Evolutionary conservation across 2,113 vertebrate species (phyloP), one percentile per base, ranked within the genome.

Genomic region (Boulengeromyrus knoepffleri): DNA sequence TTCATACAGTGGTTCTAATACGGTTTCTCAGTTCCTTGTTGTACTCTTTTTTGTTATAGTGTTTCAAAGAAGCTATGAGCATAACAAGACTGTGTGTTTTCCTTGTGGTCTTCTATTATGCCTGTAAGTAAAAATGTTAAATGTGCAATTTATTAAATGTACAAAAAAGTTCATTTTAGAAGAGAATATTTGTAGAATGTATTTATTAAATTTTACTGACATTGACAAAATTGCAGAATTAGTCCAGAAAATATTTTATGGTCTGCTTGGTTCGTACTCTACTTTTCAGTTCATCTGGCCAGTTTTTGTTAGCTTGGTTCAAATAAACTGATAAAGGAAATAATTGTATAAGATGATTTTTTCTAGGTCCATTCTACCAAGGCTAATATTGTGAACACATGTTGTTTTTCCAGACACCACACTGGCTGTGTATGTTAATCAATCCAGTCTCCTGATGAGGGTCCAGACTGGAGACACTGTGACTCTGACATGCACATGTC

Each of bases 391-490:
- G 31, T 85, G 17, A 47, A 8, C 39, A 45, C 21, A 45, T 42
- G 24, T 56, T 86, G 9, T 62, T 86, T 88, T 88, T 50, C 21
- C 80, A 90, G 90, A 86, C 24, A n/a, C 13, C 36, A 47, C 31
- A 50, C 42, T 89, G 36, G 13, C 80, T 17, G 50, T 53, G 12
- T 3, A 13, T 52, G 8, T 88, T 12, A 39, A 83, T 58, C 88
- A 89, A 42, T 85, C 90, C 4, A 1, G 36, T 7, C 15, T 31
- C 12, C 5, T 89, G 13, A 46, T 88, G n/a, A 52, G 50, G 4
- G 89, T 62, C 88, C 10, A 0, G 27, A 46, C 92, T 70, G 92
- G 94, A 70, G 77, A 3, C 2, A 3, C 10, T 88, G 91, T 94
- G 49, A 90, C 0, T 3, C 19, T 95, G 6, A 39, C 5, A 0